A percentile compares a stretch with the other conserved stretches of the same genome.
These are phyloP conservation scores for Triops cancriformis DNA, from an alignment of 1,140 invertebrate genomes.

Conservation along the genomic window DNA sequence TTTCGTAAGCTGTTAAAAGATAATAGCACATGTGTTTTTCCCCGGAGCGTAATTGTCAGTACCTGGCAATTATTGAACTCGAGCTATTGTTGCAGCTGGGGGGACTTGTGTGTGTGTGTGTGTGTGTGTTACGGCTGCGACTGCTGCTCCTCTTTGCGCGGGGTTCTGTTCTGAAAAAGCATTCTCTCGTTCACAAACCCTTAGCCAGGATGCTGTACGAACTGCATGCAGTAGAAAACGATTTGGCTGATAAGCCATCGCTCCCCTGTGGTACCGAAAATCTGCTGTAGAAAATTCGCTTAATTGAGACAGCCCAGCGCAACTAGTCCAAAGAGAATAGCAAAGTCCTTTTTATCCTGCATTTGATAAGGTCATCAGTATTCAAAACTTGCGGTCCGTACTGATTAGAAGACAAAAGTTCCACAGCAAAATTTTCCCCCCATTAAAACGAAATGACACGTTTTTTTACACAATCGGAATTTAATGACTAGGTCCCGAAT, in stretches of 20 bases:
- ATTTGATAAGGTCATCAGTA: background rate
- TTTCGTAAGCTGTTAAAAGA: background rate
- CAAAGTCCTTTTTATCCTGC: background rate
- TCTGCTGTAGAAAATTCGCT: background rate
- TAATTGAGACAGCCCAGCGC: background rate
- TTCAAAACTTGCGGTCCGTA: background rate
- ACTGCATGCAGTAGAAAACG: background rate
- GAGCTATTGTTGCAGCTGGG: constrained; percentile 6
- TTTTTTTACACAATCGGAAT: background rate
- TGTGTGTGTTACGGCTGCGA: background rate
- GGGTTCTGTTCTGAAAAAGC: too few species aligned
- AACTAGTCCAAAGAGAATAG: background rate
- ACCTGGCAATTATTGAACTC: constrained; percentile 1
- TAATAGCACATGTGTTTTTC: background rate
- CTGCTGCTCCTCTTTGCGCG: too few species aligned
- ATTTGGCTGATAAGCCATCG: background rate
- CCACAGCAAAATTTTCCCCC: too few species aligned
- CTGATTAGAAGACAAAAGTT: too few species aligned
- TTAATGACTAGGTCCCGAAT: background rate
- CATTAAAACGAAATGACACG: background rate
- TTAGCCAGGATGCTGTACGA: background rate
- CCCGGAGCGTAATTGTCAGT: background rate
- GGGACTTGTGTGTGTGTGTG: background rate
- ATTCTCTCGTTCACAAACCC: too few species aligned
- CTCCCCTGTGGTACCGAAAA: background rate